Evolutionary conservation across 2,113 vertebrate species (phyloP), one percentile per base, ranked within the genome.

Genomic region (Triplophysa tibetana): DNA sequence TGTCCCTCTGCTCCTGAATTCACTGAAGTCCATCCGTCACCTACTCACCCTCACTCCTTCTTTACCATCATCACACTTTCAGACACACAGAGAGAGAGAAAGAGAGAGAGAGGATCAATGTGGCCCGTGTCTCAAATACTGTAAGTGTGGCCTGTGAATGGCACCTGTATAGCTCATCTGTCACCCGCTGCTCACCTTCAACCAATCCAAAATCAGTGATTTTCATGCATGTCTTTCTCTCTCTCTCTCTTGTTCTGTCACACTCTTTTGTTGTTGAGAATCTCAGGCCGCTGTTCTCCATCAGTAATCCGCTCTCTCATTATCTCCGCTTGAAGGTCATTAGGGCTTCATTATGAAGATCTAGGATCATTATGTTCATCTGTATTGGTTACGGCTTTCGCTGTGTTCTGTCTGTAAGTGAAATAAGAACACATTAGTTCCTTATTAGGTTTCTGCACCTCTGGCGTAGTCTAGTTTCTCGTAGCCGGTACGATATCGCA

Each of bases 141-240:
- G 82, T 67, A 61, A 89, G 87, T 77, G 78, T 79, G 85, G 75
- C 83, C 81, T 70, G 54, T 91, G 88, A 90, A 85, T 89, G 90
- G 86, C 91, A 90, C 83, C 86, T 89, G 81, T 84, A 89, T 87
- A 88, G 88, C 86, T 85, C 86, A 89, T 82, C 91, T 93, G 89
- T 93, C 90, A 88, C 84, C 85, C 50, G 80, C 70, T 84, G 81
- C 82, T 87, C 89, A 79, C 82, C 79, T 88, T 90, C 85, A 29
- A 19, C 77, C 77, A 66, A 72, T 83, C 87, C 78, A 61, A 81
- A 38, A 78, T 68, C 78, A 87, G 85, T 77, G 87, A 88, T 87
- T 86, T 84, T 80, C 43, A 23, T 80, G 73, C 78, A 14, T 81
- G 60, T 65, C 62, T 41, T 19, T 24, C 56, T 65, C 74, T 68